Base-by-base conservation (phyloP, 2,113 vertebrate genomes). In the Eclectus roratus region DNA sequence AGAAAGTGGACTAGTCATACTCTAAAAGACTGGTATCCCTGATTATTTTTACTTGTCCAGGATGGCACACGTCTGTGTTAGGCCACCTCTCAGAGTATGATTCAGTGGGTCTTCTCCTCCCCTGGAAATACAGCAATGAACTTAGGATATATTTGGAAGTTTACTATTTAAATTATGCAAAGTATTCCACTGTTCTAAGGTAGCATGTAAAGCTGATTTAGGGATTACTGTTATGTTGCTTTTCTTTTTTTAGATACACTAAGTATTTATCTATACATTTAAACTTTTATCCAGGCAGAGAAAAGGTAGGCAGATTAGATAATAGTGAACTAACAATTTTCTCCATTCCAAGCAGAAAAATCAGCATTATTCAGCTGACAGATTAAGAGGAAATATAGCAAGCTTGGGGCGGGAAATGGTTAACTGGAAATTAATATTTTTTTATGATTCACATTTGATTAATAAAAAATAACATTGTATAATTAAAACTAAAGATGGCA, bases 141-240 rank as follows among this genome's bases (percentile, higher is more conserved):
- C 9, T 82, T 35, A 35, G 9, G 76, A 68, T 18, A 63, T 18
- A 35, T 52, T 89, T 76, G 44, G 29, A 28, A 87, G 49, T 92
- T 93, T 47, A 35, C 39, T 70, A 21, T 82, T 88, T 53, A 78
- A 95, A 89, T 43, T 6, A 58, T 85, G 14, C 19, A 80, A 88
- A 91, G 31, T 50, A 88, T 89, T 81, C 29, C 0, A 2, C 63
- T 91, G 58, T 83, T 96, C 91, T 76, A 91, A 73, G 50, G n/a
- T 56, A 87, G 33, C 35, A 52, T 33, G 61, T 61, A 95, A 96
- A 96, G 85, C 90, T 96, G 91, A 94, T 95, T 96, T 93, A 91
- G 37, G 77, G 94, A 97, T 97, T 94, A 94, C 44, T 65, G 61
- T 86, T 94, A 61, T 71, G 83, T 84, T 17, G 24, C 28, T 94